These are phyloP conservation scores for Folsomia manolachei DNA, from an alignment of 2,888 invertebrate genomes.

Conservation along the genomic window DNA sequence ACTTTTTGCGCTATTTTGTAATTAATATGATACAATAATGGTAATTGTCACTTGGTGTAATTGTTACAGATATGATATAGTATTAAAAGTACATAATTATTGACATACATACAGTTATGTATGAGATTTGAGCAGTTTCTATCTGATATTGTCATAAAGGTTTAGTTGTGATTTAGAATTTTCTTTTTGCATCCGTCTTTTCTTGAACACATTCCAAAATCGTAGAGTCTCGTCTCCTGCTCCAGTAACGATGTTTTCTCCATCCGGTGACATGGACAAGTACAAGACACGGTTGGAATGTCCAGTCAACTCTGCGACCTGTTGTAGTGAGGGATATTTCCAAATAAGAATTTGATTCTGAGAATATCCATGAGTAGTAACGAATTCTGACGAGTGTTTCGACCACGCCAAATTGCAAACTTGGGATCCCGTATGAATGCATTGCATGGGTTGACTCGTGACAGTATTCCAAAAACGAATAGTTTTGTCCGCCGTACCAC, in stretches of 20 bases:
- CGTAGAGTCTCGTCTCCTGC: constrained; percentile 96
- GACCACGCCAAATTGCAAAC: constrained; percentile 99
- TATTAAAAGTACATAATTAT: background rate
- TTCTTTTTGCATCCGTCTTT: constrained; percentile 87
- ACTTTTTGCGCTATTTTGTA: too few species aligned
- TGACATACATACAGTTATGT: background rate
- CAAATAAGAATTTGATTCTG: constrained; percentile 98
- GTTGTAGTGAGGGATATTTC: constrained; percentile 95
- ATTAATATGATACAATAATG: background rate
- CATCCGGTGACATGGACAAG: constrained; percentile 93
- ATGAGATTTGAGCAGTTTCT: constrained; percentile 51
- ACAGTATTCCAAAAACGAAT: constrained; percentile 98
- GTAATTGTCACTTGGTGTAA: background rate
- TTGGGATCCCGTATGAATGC: constrained; percentile 95
- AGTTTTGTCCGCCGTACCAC: constrained; percentile 93
- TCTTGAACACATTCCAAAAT: constrained; percentile 99
- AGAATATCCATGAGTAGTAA: constrained; percentile 92
- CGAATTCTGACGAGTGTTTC: constrained; percentile 94
- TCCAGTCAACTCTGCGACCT: constrained; percentile 93
- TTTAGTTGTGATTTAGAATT: constrained; percentile 76
- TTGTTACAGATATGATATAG: background rate
- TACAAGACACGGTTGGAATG: constrained; percentile 94
- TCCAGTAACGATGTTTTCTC: constrained; percentile 97
- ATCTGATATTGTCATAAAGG: constrained; percentile 84
- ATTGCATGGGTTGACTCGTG: constrained; percentile 96